Base-by-base conservation (phyloP, 2,797 vertebrate genomes). In the Sardinella longiceps region DNA sequence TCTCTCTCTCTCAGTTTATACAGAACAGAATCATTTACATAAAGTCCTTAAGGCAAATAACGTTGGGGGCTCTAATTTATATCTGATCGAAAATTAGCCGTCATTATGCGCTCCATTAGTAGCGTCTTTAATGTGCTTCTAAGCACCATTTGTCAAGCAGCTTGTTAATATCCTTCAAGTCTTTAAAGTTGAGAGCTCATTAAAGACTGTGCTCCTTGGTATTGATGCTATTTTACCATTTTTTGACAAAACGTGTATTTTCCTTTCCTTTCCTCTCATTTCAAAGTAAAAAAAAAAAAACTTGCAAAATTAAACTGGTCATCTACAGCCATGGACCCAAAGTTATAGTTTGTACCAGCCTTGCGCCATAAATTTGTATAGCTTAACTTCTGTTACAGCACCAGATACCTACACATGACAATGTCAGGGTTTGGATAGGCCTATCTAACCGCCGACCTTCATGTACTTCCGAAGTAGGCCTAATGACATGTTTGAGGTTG, bases 21-120 rank as follows among this genome's bases (percentile, higher is more conserved):
- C 97, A 97, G 97, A 98, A 96, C 96, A 95, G 96, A 95, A 97
- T 98, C 96, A 99, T 99, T 99, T 99, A 98, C 98, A 99, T 99
- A 99, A 99, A 99, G 98, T 99, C 98, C 98, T 99, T 98, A 98
- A 99, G 98, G 98, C 98, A 99, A 99, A 99, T 99, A 99, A 99
- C 98, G 98, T 99, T 99, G 98, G 98, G 98, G 98, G 97, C 97
- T 98, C 97, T 98, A 99, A 99, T 99, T 99, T 99, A 99, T 99
- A 99, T 99, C 97, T 99, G 98, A 98, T 99, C 96, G 98, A 99
- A 99, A 99, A 99, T 99, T 99, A 99, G 98, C 97, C 98, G 97
- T 99, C 98, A 99, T 99, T 99, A 99, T 98, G 98, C 97, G 96
- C 97, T 96, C 98, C 98, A 99, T 99, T 99, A 99, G 98, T 97